phyloP scores from a whole-genome alignment of 2,888 invertebrate species.

The Drosophila leonis region DNA sequence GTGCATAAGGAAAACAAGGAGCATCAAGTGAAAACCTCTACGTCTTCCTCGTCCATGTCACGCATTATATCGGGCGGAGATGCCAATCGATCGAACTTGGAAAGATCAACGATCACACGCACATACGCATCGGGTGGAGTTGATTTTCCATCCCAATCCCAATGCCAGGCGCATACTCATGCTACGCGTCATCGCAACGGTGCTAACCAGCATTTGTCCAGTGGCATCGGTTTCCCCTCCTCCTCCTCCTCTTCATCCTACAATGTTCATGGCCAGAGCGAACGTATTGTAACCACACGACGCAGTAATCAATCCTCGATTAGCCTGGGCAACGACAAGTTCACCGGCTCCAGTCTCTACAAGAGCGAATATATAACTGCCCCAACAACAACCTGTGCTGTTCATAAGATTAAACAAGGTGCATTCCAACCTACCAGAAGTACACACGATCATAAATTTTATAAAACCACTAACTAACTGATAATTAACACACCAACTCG shows the following conservation, averaged over 20 bases:
- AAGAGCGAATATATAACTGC: slow-evolving; percentile 91
- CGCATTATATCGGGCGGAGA: slow-evolving; percentile 58
- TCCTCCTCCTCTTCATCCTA: slow-evolving; percentile 61
- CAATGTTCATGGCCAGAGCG: slow-evolving; percentile 65
- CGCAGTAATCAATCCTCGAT: slow-evolving; percentile 91
- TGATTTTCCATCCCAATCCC: slow-evolving; percentile 64
- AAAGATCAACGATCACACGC: slow-evolving; percentile 61
- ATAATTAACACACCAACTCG: slow-evolving; percentile 16
- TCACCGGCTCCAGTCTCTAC: slow-evolving; percentile 88
- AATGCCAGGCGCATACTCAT: slow-evolving; percentile 57
- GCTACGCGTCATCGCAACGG: slow-evolving; percentile 57
- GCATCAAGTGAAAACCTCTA: slow-evolving; percentile 50
- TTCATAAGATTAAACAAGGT: slow-evolving; percentile 91
- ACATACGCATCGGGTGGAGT: slow-evolving; percentile 59
- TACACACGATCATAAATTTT: slow-evolving; percentile 94
- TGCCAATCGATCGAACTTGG: slow-evolving; percentile 47
- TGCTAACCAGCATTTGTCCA: slow-evolving; percentile 61
- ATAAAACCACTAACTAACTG: slow-evolving; percentile 86
- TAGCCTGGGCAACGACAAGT: slow-evolving; percentile 89
- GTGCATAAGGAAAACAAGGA: slow-evolving; percentile 71
- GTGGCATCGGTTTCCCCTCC: slow-evolving; percentile 77
- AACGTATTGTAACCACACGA: slow-evolving; percentile 84
- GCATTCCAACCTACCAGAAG: slow-evolving; percentile 94
- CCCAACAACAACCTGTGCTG: slow-evolving; percentile 91
- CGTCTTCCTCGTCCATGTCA: slow-evolving; percentile 62